Evolutionary conservation across 2,797 vertebrate genomes (phyloP).

Genomic region (Spea hammondii): DNA sequence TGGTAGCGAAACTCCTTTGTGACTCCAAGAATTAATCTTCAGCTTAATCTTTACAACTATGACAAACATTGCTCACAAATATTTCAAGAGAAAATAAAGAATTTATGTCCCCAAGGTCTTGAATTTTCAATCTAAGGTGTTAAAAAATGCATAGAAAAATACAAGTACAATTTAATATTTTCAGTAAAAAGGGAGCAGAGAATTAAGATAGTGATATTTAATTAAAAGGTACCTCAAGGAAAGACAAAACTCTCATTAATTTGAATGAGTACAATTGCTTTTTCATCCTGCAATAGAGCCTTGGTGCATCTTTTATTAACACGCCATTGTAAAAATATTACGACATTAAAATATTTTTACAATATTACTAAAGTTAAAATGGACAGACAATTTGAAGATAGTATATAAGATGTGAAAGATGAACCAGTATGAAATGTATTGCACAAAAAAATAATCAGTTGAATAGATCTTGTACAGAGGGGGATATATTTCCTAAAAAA

Average conservation of each 20-base stretch:
- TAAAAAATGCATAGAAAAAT: background rate
- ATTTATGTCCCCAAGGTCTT: background rate
- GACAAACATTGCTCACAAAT: too few species aligned
- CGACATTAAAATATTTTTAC: background rate
- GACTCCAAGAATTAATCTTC: too few species aligned
- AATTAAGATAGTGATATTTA: background rate
- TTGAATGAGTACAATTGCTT: background rate
- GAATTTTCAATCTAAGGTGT: background rate
- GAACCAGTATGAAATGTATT: background rate
- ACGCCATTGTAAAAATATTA: background rate
- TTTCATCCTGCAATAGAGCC: background rate
- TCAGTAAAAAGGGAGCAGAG: background rate
- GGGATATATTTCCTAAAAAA: too few species aligned
- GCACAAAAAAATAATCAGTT: too few species aligned
- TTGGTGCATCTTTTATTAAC: background rate
- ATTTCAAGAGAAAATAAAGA: background rate
- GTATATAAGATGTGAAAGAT: background rate
- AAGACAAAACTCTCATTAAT: constrained; percentile 7
- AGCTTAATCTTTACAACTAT: too few species aligned
- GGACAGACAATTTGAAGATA: background rate
- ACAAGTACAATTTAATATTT: background rate
- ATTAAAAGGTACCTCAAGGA: constrained; percentile 3
- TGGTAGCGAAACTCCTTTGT: too few species aligned
- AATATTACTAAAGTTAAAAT: background rate
- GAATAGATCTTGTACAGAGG: too few species aligned